A percentile compares a stretch with the other conserved stretches of the same genome.
Conservation (phyloP, 2,888 invertebrate genomes). For the Metellina segmentata region DNA sequence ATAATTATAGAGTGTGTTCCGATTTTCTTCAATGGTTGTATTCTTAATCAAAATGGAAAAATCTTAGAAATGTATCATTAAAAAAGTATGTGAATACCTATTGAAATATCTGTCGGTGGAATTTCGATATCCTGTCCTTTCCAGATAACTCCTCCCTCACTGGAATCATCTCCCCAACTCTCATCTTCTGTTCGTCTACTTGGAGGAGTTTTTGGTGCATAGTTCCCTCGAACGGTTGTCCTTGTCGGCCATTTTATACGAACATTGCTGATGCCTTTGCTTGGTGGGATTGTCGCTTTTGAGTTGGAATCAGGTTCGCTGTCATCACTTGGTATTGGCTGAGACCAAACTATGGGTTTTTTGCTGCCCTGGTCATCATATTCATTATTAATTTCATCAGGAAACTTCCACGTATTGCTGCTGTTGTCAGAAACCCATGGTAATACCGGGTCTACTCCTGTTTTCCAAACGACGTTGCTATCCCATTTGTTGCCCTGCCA, state of each 20-base stretch:
- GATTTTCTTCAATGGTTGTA: too few relatives aligned
- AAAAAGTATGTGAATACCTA: background rate
- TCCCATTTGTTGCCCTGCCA: slow-evolving; percentile 72
- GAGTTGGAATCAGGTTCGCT: background rate
- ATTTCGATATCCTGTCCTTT: slow-evolving; percentile 15
- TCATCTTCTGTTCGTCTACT: slow-evolving; percentile 57
- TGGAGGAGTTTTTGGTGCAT: slow-evolving; percentile 33
- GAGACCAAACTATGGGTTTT: slow-evolving; percentile 56
- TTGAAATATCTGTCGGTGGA: slow-evolving; percentile 6
- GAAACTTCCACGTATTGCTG: slow-evolving; percentile 50
- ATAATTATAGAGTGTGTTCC: too few relatives aligned
- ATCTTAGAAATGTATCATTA: too few relatives aligned
- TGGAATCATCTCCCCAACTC: slow-evolving; percentile 61
- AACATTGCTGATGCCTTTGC: background rate
- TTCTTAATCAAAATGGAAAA: too few relatives aligned
- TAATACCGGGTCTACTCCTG: slow-evolving; percentile 35
- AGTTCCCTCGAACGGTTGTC: background rate
- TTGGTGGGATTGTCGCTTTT: background rate
- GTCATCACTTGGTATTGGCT: slow-evolving; percentile 46
- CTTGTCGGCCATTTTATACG: slow-evolving; percentile 55
- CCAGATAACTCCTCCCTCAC: slow-evolving; percentile 61
- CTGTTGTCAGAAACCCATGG: slow-evolving; percentile 44
- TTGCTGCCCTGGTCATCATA: background rate
- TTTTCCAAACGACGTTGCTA: slow-evolving; percentile 73
- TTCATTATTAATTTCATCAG: slow-evolving; percentile 25